Conservation (phyloP, 1,140 invertebrate genomes). For the Lerema accius region DNA sequence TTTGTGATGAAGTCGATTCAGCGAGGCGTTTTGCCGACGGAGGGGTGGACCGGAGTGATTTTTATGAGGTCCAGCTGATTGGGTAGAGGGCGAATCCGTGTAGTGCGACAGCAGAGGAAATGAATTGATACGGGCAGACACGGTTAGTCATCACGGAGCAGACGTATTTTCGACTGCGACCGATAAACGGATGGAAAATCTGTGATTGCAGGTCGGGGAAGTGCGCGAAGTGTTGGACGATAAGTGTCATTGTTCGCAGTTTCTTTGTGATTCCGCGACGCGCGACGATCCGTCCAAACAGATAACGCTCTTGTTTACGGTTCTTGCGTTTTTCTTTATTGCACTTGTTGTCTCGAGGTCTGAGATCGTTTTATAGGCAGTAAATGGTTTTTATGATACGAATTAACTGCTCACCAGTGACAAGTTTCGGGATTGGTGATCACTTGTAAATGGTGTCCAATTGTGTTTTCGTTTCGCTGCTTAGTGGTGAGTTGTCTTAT, state of each 20-base stretch:
- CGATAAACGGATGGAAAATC: conserved; percentile 54
- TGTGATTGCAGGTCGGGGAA: conserved; percentile 50
- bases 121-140: conserved; percentile 66
- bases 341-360: conserved; percentile 46
- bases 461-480: conserved; percentile 66
- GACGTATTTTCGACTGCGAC: conserved; percentile 60
- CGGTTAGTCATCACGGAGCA: conserved; percentile 76
- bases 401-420: conserved; percentile 25
- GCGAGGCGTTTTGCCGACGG: conserved; percentile 30
- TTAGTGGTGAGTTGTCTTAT: conserved; percentile 53
- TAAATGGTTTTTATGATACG: conserved; percentile 33
- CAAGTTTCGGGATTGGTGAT: conserved; percentile 12
- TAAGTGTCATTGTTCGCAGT: conserved; percentile 65
- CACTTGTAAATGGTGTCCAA: conserved; percentile 65
- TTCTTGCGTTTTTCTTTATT: conserved; percentile 51
- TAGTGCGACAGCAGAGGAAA: conserved; percentile 62
- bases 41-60: conserved; percentile 41
- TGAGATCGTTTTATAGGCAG: conserved; percentile 31
- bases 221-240: conserved; percentile 57
- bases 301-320: conserved; percentile 74
- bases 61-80: conserved; percentile 72
- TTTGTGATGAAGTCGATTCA: conserved; percentile 28
- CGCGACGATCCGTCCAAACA: conserved; percentile 56
- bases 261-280: conserved; percentile 76
- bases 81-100: conserved; percentile 60